phyloP scores from a whole-genome alignment of 2,888 invertebrate species.

The Digitonthophagus gazella region DNA sequence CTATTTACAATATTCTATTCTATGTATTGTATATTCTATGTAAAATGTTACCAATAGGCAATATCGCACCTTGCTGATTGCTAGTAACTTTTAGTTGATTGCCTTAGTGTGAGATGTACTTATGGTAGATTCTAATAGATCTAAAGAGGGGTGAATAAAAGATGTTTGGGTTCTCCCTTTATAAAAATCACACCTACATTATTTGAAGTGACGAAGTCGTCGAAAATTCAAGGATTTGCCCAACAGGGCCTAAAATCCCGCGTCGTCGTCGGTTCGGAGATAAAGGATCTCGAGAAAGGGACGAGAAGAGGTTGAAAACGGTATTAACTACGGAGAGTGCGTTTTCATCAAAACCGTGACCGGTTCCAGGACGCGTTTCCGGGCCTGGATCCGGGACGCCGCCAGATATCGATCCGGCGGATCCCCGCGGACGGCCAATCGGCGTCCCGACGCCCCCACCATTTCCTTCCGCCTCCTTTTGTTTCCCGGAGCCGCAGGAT shows the following conservation, averaged over 20 bases:
- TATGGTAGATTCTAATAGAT: too few relatives aligned
- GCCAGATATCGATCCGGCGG: neutral
- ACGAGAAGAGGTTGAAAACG: neutral
- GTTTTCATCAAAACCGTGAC: neutral
- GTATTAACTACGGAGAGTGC: neutral
- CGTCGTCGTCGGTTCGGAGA: neutral
- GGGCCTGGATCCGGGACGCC: neutral
- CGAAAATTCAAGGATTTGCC: neutral
- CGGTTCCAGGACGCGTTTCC: neutral
- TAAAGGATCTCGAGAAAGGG: neutral
- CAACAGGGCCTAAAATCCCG: neutral
- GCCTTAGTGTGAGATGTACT: too few relatives aligned
- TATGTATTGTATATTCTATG: too few relatives aligned
- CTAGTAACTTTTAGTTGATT: too few relatives aligned
- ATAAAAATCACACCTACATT: too few relatives aligned
- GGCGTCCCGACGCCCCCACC: neutral
- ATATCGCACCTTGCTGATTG: too few relatives aligned
- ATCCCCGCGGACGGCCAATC: neutral
- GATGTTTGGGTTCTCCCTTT: too few relatives aligned
- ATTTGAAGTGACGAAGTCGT: neutral
- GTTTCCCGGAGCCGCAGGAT: neutral
- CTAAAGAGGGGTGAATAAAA: too few relatives aligned
- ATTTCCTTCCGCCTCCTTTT: neutral
- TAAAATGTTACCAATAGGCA: too few relatives aligned
- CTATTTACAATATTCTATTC: too few relatives aligned